Conservation (phyloP, 2,113 vertebrate genomes). For the Marcusenius ussheri region DNA sequence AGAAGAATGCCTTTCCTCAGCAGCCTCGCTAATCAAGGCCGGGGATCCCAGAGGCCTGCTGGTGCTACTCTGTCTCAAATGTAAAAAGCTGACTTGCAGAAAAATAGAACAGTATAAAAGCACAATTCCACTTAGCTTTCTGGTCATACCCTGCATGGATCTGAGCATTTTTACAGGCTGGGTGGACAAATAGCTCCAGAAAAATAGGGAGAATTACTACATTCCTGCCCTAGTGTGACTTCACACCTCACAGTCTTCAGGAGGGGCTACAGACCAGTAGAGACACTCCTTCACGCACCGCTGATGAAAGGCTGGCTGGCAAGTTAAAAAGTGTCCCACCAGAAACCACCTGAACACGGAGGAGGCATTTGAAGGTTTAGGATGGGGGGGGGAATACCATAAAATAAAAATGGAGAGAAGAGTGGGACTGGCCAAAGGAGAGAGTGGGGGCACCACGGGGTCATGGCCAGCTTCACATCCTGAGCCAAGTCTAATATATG, state of each 20-base stretch:
- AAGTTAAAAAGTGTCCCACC: constrained; percentile 1
- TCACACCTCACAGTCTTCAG: neutral
- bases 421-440: neutral
- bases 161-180: neutral
- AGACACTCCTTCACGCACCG: neutral
- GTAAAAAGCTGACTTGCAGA: neutral
- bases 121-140: neutral
- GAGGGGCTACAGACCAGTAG: neutral
- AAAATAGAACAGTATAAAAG: neutral
- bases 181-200: neutral
- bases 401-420: neutral
- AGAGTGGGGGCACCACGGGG: neutral
- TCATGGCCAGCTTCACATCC: neutral
- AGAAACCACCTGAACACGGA: neutral
- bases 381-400: no score
- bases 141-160: neutral
- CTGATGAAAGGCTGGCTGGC: neutral
- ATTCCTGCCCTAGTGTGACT: neutral
- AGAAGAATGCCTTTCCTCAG: constrained; percentile 11
- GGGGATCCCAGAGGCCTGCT: constrained; percentile 3
- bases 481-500: neutral
- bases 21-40: constrained; percentile 12
- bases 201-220: neutral
- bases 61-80: neutral
- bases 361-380: neutral